Evolutionary conservation across 2,888 invertebrate species (phyloP).

Genomic region (Crepidodera aurea): DNA sequence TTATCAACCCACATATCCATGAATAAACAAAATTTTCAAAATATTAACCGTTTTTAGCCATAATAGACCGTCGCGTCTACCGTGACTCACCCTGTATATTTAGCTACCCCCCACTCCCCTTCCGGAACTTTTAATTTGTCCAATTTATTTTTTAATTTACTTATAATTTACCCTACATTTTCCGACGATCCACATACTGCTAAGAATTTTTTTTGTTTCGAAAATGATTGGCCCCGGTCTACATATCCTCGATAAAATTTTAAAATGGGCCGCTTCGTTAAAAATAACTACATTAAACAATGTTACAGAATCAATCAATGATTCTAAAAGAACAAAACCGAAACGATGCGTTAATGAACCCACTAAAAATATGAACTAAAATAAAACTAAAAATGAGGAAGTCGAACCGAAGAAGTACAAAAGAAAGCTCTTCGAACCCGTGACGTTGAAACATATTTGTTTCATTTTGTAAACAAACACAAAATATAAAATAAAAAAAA

Average conservation of each 20-base stretch:
- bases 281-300: constrained; percentile 8
- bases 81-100: no score
- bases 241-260: not conserved
- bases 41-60: no score
- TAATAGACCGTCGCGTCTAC: no score
- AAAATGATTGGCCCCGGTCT: no score
- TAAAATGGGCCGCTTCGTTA: not conserved
- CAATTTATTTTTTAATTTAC: no score
- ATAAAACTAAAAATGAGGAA: constrained; percentile 16
- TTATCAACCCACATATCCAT: no score
- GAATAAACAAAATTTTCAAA: no score
- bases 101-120: no score
- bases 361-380: constrained; percentile 5
- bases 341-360: not conserved
- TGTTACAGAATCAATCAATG: constrained; percentile 13
- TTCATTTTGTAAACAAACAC: constrained; percentile 49
- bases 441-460: constrained; percentile 24
- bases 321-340: constrained; percentile 1
- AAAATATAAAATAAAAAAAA: constrained; percentile 42
- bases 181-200: no score
- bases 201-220: no score
- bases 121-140: no score
- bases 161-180: no score
- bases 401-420: constrained; percentile 4
- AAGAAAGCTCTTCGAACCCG: constrained; percentile 3